Conservation (phyloP, 1,140 invertebrate genomes). For the Rhynchophorus ferrugineus region DNA sequence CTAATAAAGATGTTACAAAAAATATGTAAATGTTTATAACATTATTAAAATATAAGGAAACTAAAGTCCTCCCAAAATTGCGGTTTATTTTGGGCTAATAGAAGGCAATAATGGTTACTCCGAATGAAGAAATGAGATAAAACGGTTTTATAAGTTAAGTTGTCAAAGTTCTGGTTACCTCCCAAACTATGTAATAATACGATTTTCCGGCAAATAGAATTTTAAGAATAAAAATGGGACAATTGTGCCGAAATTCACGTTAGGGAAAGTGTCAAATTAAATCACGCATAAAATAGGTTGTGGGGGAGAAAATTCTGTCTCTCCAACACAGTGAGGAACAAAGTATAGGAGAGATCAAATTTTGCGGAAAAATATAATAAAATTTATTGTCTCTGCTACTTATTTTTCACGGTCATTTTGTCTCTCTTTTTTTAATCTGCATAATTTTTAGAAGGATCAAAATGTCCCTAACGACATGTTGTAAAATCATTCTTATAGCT, state of each 20-base stretch:
- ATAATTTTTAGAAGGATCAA: constrained; percentile 5
- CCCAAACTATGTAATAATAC: constrained; percentile 19
- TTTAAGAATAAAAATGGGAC: constrained; percentile 22
- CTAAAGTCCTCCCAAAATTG: no score
- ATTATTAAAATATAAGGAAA: no score
- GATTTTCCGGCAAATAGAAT: constrained; percentile 22
- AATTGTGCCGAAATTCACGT: constrained; percentile 18
- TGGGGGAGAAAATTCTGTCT: constrained; percentile 16
- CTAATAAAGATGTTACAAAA: no score
- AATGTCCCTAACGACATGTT: constrained; percentile 1
- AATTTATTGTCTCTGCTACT: constrained; percentile 14
- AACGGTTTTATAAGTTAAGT: constrained; percentile 6
- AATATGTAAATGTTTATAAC: no score
- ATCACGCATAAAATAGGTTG: constrained; percentile 24
- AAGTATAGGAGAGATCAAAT: constrained; percentile 10
- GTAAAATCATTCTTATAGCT: constrained; percentile 3
- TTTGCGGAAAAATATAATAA: constrained; percentile 13
- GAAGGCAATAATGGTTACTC: no score
- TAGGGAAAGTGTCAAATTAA: constrained; percentile 23
- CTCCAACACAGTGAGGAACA: constrained; percentile 5
- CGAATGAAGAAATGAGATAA: constrained; percentile 2
- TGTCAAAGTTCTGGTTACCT: constrained; percentile 7
- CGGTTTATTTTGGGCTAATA: no score
- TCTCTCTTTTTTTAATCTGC: constrained; percentile 6
- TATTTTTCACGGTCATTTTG: constrained; percentile 5